Conservation (phyloP, 2,888 invertebrate species). For the Margaritifera margaritifera region DNA sequence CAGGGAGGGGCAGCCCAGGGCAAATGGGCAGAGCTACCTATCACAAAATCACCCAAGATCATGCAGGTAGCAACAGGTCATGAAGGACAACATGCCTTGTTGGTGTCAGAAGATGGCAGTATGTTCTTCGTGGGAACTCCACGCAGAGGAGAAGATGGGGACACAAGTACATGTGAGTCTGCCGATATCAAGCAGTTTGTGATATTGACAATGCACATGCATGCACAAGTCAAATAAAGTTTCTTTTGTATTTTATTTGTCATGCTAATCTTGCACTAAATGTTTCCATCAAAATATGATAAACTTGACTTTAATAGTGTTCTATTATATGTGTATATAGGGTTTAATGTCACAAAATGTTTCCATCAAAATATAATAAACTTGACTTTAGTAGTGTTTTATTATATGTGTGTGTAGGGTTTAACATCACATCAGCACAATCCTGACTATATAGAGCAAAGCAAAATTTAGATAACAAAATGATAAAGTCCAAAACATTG, state of each 20-base stretch:
- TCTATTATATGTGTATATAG: too few relatives aligned
- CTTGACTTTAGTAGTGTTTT: too few relatives aligned
- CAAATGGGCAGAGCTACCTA: conserved; percentile 75
- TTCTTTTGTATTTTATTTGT: not conserved
- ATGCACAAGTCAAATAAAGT: not conserved
- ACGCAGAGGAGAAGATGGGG: conserved; percentile 94
- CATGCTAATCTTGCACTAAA: not conserved
- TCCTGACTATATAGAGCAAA: too few relatives aligned
- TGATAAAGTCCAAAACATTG: too few relatives aligned
- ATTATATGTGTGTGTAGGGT: too few relatives aligned
- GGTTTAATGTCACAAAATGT: too few relatives aligned
- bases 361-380: too few relatives aligned
- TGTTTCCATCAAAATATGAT: not conserved
- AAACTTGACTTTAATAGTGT: too few relatives aligned
- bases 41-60: conserved; percentile 83
- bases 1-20: conserved; percentile 69
- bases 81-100: conserved; percentile 91
- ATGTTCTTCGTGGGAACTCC: conserved; percentile 91
- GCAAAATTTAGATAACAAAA: too few relatives aligned
- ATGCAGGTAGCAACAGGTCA: conserved; percentile 90
- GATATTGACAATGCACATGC: too few relatives aligned
- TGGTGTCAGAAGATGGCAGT: conserved; percentile 93
- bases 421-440: too few relatives aligned
- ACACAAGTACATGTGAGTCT: conserved; percentile 77
- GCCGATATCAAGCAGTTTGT: not conserved